Percentiles rank a stretch among this genome's conserved stretches.
Conservation (phyloP, 1,140 invertebrate genomes). For the Diabrotica undecimpunctata region DNA sequence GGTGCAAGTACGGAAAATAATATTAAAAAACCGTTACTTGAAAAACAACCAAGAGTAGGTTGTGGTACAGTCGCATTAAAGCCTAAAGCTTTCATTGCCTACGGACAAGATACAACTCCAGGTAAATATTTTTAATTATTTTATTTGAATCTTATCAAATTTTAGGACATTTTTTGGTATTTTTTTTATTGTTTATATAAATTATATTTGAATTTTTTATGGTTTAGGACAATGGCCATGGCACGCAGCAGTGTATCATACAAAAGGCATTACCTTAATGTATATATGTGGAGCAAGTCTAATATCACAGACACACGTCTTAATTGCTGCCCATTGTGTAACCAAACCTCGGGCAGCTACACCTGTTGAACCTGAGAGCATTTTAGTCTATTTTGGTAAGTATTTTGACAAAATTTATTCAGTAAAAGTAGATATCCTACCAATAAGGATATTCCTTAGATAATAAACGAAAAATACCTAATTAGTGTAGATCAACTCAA, state of each 20-base stretch:
- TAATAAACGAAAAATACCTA: no score
- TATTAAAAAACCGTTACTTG: not conserved
- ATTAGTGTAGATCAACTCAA: no score
- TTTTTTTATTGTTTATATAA: no score
- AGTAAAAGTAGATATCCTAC: no score
- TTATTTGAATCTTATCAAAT: not conserved
- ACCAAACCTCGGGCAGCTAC: conserved; percentile 33
- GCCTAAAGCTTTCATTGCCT: conserved; percentile 32
- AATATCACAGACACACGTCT: conserved; percentile 34
- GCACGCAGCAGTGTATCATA: conserved; percentile 42
- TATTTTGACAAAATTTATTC: not conserved
- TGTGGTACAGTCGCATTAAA: conserved; percentile 33
- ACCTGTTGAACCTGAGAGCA: conserved; percentile 25
- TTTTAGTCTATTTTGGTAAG: conserved; percentile 40
- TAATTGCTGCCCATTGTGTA: conserved; percentile 45
- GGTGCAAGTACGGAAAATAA: not conserved
- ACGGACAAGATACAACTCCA: conserved; percentile 35
- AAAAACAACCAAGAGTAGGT: not conserved
- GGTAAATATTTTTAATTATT: conserved; percentile 25
- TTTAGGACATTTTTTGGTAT: no score
- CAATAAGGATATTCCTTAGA: no score
- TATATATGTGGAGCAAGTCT: conserved; percentile 44
- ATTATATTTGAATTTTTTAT: no score
- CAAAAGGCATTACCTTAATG: conserved; percentile 30
- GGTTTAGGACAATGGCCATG: conserved; percentile 43